These are phyloP conservation scores for Platysternon megacephalum DNA, from an alignment of 2,113 vertebrate species.

Conservation along the genomic window DNA sequence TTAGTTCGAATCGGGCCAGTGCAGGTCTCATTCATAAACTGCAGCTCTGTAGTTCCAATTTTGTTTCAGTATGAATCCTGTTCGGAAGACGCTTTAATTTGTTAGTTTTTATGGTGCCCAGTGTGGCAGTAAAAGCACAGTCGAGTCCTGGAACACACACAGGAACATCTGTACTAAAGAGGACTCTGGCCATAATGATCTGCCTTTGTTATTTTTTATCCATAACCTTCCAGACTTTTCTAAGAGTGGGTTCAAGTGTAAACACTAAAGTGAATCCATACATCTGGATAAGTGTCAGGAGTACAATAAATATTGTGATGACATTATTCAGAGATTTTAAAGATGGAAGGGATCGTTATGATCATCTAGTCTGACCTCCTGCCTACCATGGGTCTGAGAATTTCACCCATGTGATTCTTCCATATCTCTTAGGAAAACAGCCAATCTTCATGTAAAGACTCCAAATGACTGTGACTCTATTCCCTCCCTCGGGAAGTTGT, in stretches of 20 bases:
- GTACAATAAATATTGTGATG: not conserved
- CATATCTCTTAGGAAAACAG: not conserved
- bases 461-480: not conserved
- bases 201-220: not conserved
- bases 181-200: not conserved
- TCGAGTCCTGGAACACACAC: not conserved
- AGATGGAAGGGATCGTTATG: rapidly evolving
- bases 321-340: not conserved
- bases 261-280: not conserved
- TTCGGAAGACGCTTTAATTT: slow-evolving; percentile 28
- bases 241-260: not conserved
- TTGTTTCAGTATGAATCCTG: not conserved
- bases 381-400: not conserved
- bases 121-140: not conserved
- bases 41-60: not conserved
- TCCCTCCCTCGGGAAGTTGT: not conserved
- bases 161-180: not conserved
- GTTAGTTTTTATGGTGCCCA: slow-evolving; percentile 5
- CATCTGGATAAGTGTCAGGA: not conserved
- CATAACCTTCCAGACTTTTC: not conserved
- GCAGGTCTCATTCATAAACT: not conserved
- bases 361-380: not conserved
- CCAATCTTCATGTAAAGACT: not conserved
- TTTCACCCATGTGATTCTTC: not conserved
- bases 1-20: not conserved